Evolutionary conservation across 2,797 vertebrate genomes (phyloP).

Genomic region (Agapornis canus): DNA sequence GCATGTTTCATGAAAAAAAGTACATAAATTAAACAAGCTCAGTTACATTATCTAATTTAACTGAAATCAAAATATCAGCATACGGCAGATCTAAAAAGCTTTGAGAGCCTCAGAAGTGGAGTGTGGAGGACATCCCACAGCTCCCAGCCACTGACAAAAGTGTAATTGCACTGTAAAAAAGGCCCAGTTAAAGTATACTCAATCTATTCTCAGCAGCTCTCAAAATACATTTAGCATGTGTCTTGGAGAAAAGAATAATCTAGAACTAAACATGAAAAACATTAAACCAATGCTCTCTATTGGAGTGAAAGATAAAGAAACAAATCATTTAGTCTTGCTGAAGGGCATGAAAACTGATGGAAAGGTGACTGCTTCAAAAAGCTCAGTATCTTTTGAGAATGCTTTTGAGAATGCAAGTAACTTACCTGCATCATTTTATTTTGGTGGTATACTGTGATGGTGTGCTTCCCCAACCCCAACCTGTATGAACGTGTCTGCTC

Average conservation of each 20-base stretch:
- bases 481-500: not conserved
- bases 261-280: not conserved
- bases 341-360: not conserved
- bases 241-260: not conserved
- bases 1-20: not conserved
- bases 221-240: not conserved
- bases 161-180: not conserved
- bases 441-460: not conserved
- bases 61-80: not conserved
- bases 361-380: not conserved
- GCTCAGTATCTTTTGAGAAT: not conserved
- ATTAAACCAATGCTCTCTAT: not conserved
- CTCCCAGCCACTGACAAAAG: not conserved
- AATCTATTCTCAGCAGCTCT: not conserved
- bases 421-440: not conserved
- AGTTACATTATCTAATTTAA: not conserved
- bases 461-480: not conserved
- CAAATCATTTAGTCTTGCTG: not conserved
- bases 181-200: not conserved
- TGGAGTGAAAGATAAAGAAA: not conserved
- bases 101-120: not conserved
- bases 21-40: constrained; percentile 1
- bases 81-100: not conserved
- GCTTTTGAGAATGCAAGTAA: not conserved
- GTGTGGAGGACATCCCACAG: not conserved